Conservation (phyloP, 2,797 vertebrate genomes). For the Ficedula albicollis region DNA sequence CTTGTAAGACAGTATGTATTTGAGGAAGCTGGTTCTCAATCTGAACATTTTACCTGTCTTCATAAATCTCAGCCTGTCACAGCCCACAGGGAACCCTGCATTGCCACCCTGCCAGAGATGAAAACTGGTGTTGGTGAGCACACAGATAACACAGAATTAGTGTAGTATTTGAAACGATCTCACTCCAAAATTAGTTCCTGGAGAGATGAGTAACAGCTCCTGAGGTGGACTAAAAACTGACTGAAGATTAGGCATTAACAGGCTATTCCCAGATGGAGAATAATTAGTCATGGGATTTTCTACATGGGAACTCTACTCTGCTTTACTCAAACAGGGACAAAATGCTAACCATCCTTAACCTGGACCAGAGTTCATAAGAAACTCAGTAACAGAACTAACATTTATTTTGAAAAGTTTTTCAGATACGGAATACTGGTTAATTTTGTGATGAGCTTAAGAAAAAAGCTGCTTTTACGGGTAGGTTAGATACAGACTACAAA, state of each 20-base stretch:
- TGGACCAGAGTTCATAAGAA: not conserved
- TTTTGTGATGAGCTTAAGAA: not conserved
- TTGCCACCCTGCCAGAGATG: not conserved
- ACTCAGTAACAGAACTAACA: not conserved
- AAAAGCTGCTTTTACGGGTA: not conserved
- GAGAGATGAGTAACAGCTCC: not conserved
- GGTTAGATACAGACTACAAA: not conserved
- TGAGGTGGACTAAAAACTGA: not conserved
- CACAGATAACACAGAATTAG: not conserved
- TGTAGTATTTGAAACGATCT: accelerated
- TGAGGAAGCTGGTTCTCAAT: not conserved
- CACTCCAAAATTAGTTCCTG: not conserved
- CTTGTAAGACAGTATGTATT: not conserved
- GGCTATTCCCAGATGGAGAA: not conserved
- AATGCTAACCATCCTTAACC: not conserved
- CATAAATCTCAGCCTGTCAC: not conserved
- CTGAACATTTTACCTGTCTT: not conserved
- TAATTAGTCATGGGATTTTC: not conserved
- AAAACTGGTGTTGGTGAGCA: not conserved
- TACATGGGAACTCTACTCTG: not conserved
- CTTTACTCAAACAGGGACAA: not conserved
- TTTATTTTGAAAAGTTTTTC: not conserved
- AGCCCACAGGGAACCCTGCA: not conserved
- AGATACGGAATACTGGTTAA: not conserved
- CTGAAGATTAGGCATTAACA: not conserved